phyloP scores from a whole-genome alignment of 1,140 invertebrate species.

The Drosophila jambulina region DNA sequence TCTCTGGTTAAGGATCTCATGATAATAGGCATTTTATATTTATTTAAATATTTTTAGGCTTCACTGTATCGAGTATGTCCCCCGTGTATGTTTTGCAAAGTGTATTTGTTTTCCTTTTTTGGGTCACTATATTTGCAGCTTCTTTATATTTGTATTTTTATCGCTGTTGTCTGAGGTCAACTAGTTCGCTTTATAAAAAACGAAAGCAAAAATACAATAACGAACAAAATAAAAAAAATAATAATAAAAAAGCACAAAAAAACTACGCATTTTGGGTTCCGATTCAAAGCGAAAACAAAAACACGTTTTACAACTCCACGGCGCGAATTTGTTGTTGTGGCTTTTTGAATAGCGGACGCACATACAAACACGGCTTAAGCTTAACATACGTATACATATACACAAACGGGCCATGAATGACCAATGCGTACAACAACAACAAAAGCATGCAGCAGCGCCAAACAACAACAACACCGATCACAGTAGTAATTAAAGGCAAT shows the following conservation, averaged over 20 bases:
- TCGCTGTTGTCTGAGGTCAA: conserved; percentile 74
- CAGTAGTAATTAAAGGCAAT: conserved; percentile 80
- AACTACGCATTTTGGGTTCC: conserved; percentile 72
- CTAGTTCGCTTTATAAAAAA: conserved; percentile 37
- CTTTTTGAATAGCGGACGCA: conserved; percentile 61
- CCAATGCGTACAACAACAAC: conserved; percentile 63
- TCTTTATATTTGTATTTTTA: conserved; percentile 43
- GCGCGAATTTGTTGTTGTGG: conserved; percentile 67
- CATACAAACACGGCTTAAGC: conserved; percentile 8
- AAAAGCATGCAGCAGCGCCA: conserved; percentile 6
- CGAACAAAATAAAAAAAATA: conserved; percentile 12
- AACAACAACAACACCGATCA: conserved; percentile 28
- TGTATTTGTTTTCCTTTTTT: conserved; percentile 42
- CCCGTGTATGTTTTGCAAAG: conserved; percentile 1
- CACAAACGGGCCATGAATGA: conserved; percentile 65
- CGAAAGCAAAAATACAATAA: conserved; percentile 62
- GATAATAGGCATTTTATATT: neutral
- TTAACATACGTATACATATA: conserved; percentile 31
- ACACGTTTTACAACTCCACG: conserved; percentile 80
- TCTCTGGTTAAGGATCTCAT: no score
- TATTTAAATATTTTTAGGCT: neutral
- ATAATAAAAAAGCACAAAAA: conserved; percentile 50
- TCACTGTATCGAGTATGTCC: neutral
- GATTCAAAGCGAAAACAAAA: conserved; percentile 68
- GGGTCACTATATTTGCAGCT: conserved; percentile 26